A percentile compares a stretch with the other conserved stretches of the same genome.
Evolutionary conservation across 2,113 vertebrate genomes (phyloP).

Genomic region (Tachysurus fulvidraco): DNA sequence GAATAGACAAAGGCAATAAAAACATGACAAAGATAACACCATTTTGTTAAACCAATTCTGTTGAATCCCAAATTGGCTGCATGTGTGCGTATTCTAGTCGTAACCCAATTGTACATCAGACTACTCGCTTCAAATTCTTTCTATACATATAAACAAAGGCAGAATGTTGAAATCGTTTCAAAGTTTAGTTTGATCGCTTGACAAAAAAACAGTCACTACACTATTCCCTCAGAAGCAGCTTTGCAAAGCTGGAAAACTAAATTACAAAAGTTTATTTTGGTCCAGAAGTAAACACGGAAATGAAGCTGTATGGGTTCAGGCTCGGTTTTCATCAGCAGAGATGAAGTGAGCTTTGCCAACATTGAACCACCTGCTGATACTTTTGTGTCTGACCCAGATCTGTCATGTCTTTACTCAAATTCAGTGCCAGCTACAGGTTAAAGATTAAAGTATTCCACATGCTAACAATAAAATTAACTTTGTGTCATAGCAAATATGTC

Average conservation of each 20-base stretch:
- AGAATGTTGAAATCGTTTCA: constrained; percentile 18
- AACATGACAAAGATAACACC: constrained; percentile 2
- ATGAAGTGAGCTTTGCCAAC: constrained; percentile 6
- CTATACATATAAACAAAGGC: constrained; percentile 19
- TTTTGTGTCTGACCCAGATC: constrained; percentile 30
- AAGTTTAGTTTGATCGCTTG: neutral
- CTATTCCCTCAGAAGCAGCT: neutral
- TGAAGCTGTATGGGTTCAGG: neutral
- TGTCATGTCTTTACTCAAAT: constrained; percentile 10
- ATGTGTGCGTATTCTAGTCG: neutral
- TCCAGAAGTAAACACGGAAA: neutral
- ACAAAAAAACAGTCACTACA: constrained; percentile 15
- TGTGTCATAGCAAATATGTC: neutral
- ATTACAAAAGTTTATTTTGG: constrained; percentile 20
- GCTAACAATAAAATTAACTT: neutral
- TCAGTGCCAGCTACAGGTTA: neutral
- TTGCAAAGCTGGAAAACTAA: neutral
- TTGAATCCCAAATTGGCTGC: neutral
- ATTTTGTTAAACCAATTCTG: neutral
- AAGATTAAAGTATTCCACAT: neutral
- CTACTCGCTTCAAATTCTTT: constrained; percentile 21
- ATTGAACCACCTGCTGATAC: neutral
- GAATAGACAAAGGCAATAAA: neutral
- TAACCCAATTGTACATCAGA: constrained; percentile 22
- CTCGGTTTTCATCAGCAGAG: neutral